A percentile compares a stretch with the other conserved stretches of the same genome.
These are phyloP conservation scores for Nothocercus julius DNA, from an alignment of 2,113 vertebrate genomes.

Conservation along the genomic window DNA sequence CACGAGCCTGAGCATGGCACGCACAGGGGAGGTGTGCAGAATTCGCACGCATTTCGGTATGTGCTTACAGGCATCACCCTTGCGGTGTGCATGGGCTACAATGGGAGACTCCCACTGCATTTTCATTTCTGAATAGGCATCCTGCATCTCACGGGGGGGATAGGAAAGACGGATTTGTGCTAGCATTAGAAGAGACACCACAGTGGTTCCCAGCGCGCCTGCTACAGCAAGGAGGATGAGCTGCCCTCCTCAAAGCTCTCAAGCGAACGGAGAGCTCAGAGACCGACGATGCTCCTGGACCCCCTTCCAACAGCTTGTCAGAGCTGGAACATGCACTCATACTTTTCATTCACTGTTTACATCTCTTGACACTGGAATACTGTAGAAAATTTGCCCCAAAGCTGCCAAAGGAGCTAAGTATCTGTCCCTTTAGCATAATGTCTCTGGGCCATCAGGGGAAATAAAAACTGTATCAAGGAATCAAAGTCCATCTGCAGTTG, in stretches of 20 bases:
- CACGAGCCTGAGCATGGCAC: neutral
- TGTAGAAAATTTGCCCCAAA: neutral
- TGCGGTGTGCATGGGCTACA: neutral
- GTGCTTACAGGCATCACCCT: neutral
- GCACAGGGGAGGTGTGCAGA: too few species aligned
- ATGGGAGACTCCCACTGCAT: neutral
- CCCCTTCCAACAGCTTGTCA: neutral
- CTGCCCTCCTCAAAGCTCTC: neutral
- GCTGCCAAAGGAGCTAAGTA: neutral
- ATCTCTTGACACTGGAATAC: neutral
- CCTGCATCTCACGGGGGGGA: neutral
- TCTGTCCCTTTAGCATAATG: neutral
- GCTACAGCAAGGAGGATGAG: rapidly evolving
- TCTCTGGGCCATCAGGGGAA: neutral
- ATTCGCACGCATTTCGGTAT: neutral
- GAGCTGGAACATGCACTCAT: neutral
- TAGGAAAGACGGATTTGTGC: neutral
- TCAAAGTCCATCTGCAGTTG: neutral
- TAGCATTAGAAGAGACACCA: neutral
- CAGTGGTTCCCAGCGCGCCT: neutral
- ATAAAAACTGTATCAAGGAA: neutral
- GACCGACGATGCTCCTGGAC: neutral
- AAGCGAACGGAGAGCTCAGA: neutral
- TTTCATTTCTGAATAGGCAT: neutral
- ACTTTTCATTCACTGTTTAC: neutral